Conservation (phyloP, 1,140 invertebrate species). For the Drosophila varians region DNA sequence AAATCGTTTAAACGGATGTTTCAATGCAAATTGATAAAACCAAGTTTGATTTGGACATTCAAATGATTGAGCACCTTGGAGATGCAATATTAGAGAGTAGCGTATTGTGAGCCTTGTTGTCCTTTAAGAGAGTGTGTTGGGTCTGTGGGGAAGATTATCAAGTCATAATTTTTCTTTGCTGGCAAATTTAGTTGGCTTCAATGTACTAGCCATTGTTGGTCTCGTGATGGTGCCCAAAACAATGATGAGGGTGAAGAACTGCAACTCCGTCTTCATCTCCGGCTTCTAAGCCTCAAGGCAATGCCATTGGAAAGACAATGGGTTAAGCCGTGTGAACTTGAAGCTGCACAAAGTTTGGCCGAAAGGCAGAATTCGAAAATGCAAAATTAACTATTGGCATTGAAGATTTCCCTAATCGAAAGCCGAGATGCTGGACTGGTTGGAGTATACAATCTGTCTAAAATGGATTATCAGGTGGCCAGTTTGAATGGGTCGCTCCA, state of each 20-base stretch:
- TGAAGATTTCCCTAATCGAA: too few relatives aligned
- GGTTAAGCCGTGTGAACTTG: constrained; percentile 26
- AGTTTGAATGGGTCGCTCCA: constrained; percentile 37
- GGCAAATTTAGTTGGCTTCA: constrained; percentile 52
- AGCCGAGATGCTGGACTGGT: constrained; percentile 21
- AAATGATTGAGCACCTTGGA: constrained; percentile 29
- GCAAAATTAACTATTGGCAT: too few relatives aligned
- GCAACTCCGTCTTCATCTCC: not conserved
- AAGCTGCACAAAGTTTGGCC: constrained; percentile 10
- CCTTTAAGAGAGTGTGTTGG: too few relatives aligned
- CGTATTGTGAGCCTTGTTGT: too few relatives aligned
- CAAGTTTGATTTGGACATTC: constrained; percentile 33
- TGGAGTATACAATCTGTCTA: too few relatives aligned
- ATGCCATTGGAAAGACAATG: constrained; percentile 25
- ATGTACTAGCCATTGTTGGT: constrained; percentile 44
- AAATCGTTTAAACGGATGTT: too few relatives aligned
- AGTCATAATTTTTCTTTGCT: too few relatives aligned
- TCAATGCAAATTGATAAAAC: constrained; percentile 41
- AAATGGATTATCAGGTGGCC: constrained; percentile 5
- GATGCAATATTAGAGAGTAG: too few relatives aligned
- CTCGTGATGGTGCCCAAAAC: constrained; percentile 21
- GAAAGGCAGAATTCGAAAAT: constrained; percentile 19
- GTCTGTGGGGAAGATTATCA: too few relatives aligned
- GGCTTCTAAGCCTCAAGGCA: constrained; percentile 19
- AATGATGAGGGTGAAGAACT: constrained; percentile 11